A percentile compares a stretch with the other conserved stretches of the same genome.
These are phyloP conservation scores for Bovichtus variegatus DNA, from an alignment of 2,797 vertebrate species.

Conservation along the genomic window DNA sequence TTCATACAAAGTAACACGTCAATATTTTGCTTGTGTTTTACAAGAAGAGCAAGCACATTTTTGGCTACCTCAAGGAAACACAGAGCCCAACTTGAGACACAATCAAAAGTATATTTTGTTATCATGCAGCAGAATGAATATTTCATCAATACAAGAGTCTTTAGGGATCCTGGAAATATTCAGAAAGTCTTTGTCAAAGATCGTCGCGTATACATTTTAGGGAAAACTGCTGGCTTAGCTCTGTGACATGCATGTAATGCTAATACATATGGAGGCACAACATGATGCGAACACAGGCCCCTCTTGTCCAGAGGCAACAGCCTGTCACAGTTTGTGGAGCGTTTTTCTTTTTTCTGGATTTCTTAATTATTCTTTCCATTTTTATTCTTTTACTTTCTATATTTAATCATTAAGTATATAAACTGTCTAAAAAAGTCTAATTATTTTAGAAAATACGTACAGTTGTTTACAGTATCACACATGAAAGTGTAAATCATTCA, in stretches of 20 bases:
- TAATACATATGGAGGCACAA: not conserved
- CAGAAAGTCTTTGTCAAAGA: not conserved
- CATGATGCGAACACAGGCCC: not conserved
- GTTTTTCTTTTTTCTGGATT: conserved; percentile 9
- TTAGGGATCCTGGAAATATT: not conserved
- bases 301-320: conserved; percentile 2
- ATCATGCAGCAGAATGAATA: not conserved
- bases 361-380: not conserved
- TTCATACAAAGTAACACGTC: not conserved
- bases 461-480: conserved; percentile 4
- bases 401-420: conserved; percentile 4
- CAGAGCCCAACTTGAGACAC: not conserved
- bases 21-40: not conserved
- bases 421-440: conserved; percentile 6
- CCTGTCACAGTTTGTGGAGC: not conserved
- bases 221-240: not conserved
- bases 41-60: not conserved
- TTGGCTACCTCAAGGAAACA: not conserved
- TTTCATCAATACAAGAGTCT: not conserved
- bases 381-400: conserved; percentile 6
- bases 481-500: conserved; percentile 30
- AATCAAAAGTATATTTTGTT: no score
- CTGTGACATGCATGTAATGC: not conserved
- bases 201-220: not conserved
- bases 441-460: not conserved